Evolutionary conservation across 2,888 invertebrate genomes (phyloP).

Genomic region (Hololepta plana): DNA sequence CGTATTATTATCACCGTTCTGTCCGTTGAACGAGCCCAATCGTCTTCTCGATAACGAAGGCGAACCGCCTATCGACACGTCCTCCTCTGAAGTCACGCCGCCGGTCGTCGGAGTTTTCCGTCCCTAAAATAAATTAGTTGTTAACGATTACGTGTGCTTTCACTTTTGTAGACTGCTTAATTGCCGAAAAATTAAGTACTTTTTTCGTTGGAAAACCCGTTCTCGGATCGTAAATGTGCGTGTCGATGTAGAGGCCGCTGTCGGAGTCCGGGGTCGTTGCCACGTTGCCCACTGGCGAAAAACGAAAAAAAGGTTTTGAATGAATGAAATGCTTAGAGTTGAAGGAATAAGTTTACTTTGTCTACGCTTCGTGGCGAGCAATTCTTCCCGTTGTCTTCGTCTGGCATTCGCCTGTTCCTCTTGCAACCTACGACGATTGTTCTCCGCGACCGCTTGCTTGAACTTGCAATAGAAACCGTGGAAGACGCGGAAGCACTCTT

Average conservation of each 20-base stretch:
- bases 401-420: conserved; percentile 76
- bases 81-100: conserved; percentile 41
- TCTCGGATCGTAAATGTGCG: conserved; percentile 56
- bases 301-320: conserved; percentile 1
- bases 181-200: conserved; percentile 9
- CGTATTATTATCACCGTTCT: conserved; percentile 16
- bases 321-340: neutral
- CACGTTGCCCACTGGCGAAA: conserved; percentile 42
- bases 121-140: conserved; percentile 11
- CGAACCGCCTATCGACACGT: conserved; percentile 40
- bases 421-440: conserved; percentile 60
- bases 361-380: conserved; percentile 40
- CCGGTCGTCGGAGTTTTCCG: conserved; percentile 26
- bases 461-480: conserved; percentile 79
- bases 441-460: conserved; percentile 67
- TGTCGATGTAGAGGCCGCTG: conserved; percentile 56
- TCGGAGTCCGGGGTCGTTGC: conserved; percentile 57
- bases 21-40: conserved; percentile 44
- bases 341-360: conserved; percentile 34
- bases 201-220: conserved; percentile 38
- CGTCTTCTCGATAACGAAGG: conserved; percentile 47
- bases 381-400: conserved; percentile 55
- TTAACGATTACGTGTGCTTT: no score
- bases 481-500: conserved; percentile 85
- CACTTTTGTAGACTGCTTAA: no score